Evolutionary conservation across 1,140 invertebrate genomes (phyloP), one percentile per base, ranked within the genome.

Genomic region (Drosophila busckii): DNA sequence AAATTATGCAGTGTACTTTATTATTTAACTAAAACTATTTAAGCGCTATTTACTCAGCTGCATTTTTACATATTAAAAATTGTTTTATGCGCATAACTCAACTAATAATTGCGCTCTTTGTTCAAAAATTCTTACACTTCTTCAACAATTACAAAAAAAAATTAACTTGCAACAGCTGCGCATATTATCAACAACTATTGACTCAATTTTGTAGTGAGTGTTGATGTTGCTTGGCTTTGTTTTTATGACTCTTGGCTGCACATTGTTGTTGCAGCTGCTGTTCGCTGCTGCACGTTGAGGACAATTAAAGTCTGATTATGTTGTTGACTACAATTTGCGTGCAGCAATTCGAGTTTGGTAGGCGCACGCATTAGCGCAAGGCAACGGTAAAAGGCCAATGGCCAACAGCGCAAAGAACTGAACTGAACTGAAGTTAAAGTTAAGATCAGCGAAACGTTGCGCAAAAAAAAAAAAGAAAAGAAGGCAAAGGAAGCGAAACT

Each of bases 261-360:
- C 23, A 13, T 17, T 10, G 8, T 10, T 31, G 32, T 22, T 20
- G 13, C 16, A 26, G 17, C 8, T 23, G 45, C 13, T 12, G 56
- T 62, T 71, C 56, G 62, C 66, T 66, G 71, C 59, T 76, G 71
- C 56, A 26, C 22, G 9, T 29, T 46, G 58, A 60, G 34, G 59
- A 78, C 73, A 78, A 78, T 78, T 80, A 78, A 78, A 73, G 73
- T 54, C 73, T 80, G 73, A 78, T 78, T 78, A 78, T 73, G 65
- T 68, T 73, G 73, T 78, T 69, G 73, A 31, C 73, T 76, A 40
- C 54, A 76, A 76, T 76, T 76, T 76, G 65, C 70, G 70, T 76
- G 66, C 32, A 50, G 70, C 70, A 73, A 66, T 67, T 71, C 46
- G 31, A 29, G 25, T 54, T 53, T 53, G 40, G 23, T 10, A 15